Conservation (phyloP, 2,113 vertebrate species). For the Maylandia zebra region DNA sequence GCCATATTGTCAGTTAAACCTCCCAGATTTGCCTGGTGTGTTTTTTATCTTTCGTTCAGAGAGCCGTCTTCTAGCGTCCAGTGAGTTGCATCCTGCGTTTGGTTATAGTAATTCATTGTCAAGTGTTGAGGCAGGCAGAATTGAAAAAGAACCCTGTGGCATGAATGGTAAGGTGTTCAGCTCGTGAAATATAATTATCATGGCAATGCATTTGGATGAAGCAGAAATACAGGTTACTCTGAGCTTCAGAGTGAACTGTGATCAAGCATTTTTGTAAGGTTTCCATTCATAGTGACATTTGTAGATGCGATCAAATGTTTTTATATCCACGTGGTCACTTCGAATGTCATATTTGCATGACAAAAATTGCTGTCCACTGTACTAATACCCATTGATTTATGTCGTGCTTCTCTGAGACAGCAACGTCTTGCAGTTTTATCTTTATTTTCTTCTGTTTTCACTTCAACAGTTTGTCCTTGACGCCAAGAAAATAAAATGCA, state of each 20-base stretch:
- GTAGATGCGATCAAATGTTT: constrained; percentile 41
- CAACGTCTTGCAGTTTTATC: neutral
- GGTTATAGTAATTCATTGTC: neutral
- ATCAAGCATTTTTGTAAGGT: constrained; percentile 52
- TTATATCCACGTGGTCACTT: neutral
- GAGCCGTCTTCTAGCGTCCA: neutral
- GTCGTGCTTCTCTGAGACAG: neutral
- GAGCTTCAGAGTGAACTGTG: constrained; percentile 46
- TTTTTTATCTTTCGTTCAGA: constrained; percentile 8
- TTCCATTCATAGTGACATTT: constrained; percentile 48
- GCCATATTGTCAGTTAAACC: constrained; percentile 48
- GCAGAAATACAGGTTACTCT: neutral
- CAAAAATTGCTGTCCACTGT: neutral
- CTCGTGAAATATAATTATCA: neutral
- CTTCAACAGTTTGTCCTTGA: neutral
- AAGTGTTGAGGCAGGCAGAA: neutral
- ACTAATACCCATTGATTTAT: neutral
- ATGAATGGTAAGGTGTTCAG: neutral
- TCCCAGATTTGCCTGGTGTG: neutral
- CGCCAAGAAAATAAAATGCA: neutral
- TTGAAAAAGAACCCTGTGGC: neutral
- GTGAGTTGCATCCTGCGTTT: neutral
- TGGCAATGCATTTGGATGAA: neutral
- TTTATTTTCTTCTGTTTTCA: neutral
- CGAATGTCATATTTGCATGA: neutral